Conservation (phyloP, 2,113 vertebrate species). For the Diphyllodes magnificus region DNA sequence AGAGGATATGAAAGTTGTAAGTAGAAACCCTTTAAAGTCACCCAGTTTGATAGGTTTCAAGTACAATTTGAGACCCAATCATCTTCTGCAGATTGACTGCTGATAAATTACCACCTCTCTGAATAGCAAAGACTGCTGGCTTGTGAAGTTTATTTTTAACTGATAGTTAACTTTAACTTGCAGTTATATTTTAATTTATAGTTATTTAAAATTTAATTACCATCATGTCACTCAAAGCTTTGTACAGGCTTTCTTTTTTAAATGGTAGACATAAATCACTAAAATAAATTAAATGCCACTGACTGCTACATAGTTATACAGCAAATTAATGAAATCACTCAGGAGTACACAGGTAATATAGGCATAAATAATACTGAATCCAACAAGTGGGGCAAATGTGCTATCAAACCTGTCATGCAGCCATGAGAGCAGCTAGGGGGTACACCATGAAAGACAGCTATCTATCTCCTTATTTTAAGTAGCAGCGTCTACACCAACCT, state of each 20-base stretch:
- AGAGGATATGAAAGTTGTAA: neutral
- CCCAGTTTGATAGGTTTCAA: neutral
- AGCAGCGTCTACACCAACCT: neutral
- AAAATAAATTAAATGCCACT: conserved; percentile 62
- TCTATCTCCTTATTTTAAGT: neutral
- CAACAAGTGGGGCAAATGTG: conserved; percentile 19
- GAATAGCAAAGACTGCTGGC: conserved; percentile 18
- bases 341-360: conserved; percentile 13
- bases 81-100: conserved; percentile 4
- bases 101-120: conserved; percentile 32
- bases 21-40: neutral
- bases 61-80: neutral
- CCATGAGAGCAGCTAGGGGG: neutral
- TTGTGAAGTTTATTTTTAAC: conserved; percentile 63
- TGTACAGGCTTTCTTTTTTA: conserved; percentile 30
- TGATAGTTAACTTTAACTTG: conserved; percentile 58
- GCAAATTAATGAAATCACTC: conserved; percentile 59
- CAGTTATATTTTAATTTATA: conserved; percentile 58
- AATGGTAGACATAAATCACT: conserved; percentile 51
- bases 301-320: conserved; percentile 32
- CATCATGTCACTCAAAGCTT: conserved; percentile 50
- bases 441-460: neutral
- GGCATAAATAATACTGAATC: conserved; percentile 45
- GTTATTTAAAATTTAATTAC: conserved; percentile 65
- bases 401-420: neutral